Evolutionary conservation across 2,888 invertebrate genomes (phyloP), one percentile per base, ranked within the genome.

Genomic region (Epinotia brunnichana): DNA sequence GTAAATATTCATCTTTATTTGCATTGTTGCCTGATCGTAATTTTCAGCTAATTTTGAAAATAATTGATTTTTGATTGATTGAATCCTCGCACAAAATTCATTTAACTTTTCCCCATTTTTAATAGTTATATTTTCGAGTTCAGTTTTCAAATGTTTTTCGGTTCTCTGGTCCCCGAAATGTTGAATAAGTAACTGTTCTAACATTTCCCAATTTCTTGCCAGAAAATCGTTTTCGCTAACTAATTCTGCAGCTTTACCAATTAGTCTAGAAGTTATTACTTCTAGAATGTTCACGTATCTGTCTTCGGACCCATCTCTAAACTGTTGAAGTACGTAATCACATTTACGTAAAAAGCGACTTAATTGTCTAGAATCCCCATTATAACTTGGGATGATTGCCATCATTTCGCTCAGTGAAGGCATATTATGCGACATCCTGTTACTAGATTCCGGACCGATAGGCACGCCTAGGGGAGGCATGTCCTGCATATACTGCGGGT

Each of bases 121-220:
- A n/a, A 62, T 63, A 2, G 29, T 51, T 29, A 63, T n/a, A 2
- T 24, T 63, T 51, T 51, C 63, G 17, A 63, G 17, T 11, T 63
- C 63, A 0, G 63, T 63, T 11, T 63, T 63, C 29, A 63, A 11
- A 4, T 63, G 63, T 51, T 63, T 63, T 63, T 63, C 35, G 5
- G 63, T 63, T 4, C 63, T n/a, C 11, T 63, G 63, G 7, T 51
- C 63, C 9, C 63, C 51, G 10, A 51, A 63, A 35, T 63, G 51
- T 17, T 51, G 51, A 2, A 63, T 63, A 1, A 51, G 9, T n/a
- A 62, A n/a, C 0, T 7, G 0, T 24, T 62, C 48, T 24, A 48
- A 41, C 3, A 62, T 3, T 3, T 3, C 15, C 62, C 62, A 62
- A n/a, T 62, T 48, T 24, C 24, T 21, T 3, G 48, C 62, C 9